These are phyloP conservation scores for Meandrusa payeni DNA, from an alignment of 2,888 invertebrate genomes.

Conservation along the genomic window DNA sequence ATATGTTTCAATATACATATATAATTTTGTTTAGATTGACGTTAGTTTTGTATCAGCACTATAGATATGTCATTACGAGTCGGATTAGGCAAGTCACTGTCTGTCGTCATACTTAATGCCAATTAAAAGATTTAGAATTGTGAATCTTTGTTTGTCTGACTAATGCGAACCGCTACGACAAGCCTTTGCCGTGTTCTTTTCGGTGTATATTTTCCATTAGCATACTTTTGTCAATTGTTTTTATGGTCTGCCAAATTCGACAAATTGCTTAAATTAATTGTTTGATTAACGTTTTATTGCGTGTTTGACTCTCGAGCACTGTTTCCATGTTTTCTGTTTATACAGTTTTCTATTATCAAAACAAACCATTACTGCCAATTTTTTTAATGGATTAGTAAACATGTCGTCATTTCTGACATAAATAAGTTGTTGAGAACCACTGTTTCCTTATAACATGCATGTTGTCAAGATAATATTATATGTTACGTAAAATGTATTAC, in stretches of 20 bases:
- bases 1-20: no score
- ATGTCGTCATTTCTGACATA: no score
- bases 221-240: conserved; percentile 33
- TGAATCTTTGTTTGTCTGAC: conserved; percentile 75
- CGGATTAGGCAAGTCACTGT: conserved; percentile 76
- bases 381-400: no score
- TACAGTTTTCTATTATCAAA: no score
- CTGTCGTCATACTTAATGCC: conserved; percentile 79
- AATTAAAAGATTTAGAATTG: conserved; percentile 78
- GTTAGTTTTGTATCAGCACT: conserved; percentile 41
- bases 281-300: conserved; percentile 26
- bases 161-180: conserved; percentile 61
- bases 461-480: no score
- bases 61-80: conserved; percentile 52
- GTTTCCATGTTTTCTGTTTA: no score
- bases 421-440: no score
- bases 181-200: conserved; percentile 33
- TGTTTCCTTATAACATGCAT: no score
- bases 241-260: conserved; percentile 24
- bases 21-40: no score
- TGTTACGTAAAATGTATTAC: no score
- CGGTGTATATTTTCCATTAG: conserved; percentile 35
- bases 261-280: conserved; percentile 28
- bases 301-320: conserved; percentile 7
- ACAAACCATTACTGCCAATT: no score